Conservation (phyloP, 2,888 invertebrate genomes). For the Cistogaster globosa region DNA sequence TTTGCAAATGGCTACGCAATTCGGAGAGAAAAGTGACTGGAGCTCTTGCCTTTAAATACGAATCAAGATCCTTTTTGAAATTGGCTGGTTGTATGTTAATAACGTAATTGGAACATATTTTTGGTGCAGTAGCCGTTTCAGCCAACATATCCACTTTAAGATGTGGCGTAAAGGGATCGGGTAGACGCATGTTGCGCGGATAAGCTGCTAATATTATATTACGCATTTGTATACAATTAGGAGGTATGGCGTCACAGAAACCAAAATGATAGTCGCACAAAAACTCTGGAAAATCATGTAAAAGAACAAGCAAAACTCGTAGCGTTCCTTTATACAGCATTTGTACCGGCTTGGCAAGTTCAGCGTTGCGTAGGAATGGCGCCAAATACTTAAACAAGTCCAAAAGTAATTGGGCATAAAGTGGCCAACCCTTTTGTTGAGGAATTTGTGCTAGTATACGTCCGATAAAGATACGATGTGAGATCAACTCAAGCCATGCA, state of each 20-base stretch:
- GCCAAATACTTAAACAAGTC: conserved; percentile 98
- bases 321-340: conserved; percentile 97
- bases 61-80: conserved; percentile 98
- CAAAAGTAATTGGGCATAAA: conserved; percentile 97
- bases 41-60: conserved; percentile 95
- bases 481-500: conserved; percentile 98
- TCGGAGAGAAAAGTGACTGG: conserved; percentile 98
- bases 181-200: conserved; percentile 98
- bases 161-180: conserved; percentile 99
- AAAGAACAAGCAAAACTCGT: conserved; percentile 95
- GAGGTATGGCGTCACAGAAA: conserved; percentile 99
- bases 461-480: conserved; percentile 97
- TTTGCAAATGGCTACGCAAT: conserved; percentile 94
- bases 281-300: conserved; percentile 99
- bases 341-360: conserved; percentile 96
- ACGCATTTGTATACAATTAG: conserved; percentile 99
- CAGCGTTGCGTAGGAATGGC: conserved; percentile 98
- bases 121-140: conserved; percentile 94
- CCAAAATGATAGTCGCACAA: conserved; percentile 99
- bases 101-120: conserved; percentile 94
- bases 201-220: conserved; percentile 99
- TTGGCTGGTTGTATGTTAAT: conserved; percentile 92
- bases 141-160: conserved; percentile 95
- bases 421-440: conserved; percentile 98
- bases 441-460: conserved; percentile 95